These are phyloP conservation scores for Venusia cambrica DNA, from an alignment of 2,888 invertebrate genomes.

Conservation along the genomic window DNA sequence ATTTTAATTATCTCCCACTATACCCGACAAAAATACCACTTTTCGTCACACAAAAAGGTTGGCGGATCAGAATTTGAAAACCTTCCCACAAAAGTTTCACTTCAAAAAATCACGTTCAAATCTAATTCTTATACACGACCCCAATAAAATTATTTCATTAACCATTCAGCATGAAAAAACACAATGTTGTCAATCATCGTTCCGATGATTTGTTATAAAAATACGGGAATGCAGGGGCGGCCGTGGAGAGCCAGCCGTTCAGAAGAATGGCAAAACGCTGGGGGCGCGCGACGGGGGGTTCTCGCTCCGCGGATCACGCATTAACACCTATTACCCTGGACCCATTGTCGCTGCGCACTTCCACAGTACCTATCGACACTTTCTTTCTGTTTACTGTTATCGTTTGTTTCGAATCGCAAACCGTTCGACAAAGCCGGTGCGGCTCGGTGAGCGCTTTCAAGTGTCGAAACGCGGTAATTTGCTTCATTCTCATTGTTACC, in stretches of 20 bases:
- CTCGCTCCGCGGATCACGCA: constrained; percentile 65
- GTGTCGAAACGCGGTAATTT: constrained; percentile 77
- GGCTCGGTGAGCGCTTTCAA: constrained; percentile 72
- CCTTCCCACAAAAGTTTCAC: too few species aligned
- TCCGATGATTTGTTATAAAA: constrained; percentile 73
- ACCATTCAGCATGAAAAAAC: constrained; percentile 46
- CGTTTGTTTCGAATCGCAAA: constrained; percentile 78
- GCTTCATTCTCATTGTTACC: constrained; percentile 75
- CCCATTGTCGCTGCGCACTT: constrained; percentile 61
- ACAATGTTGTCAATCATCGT: constrained; percentile 66
- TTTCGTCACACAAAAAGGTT: too few species aligned
- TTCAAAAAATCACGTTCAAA: constrained; percentile 2
- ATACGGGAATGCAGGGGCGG: constrained; percentile 38
- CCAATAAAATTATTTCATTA: constrained; percentile 47
- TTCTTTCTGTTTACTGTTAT: constrained; percentile 79
- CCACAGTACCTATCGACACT: constrained; percentile 75
- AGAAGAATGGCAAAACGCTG: too few species aligned
- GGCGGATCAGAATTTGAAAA: too few species aligned
- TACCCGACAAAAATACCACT: too few species aligned
- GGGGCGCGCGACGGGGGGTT: constrained; percentile 36
- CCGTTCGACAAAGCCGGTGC: constrained; percentile 66
- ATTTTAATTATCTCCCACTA: too few species aligned
- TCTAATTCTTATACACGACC: neutral
- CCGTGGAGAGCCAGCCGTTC: too few species aligned
- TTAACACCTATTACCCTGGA: constrained; percentile 70